Conservation (phyloP, 2,113 vertebrate genomes). For the Cochlearius cochlearius region DNA sequence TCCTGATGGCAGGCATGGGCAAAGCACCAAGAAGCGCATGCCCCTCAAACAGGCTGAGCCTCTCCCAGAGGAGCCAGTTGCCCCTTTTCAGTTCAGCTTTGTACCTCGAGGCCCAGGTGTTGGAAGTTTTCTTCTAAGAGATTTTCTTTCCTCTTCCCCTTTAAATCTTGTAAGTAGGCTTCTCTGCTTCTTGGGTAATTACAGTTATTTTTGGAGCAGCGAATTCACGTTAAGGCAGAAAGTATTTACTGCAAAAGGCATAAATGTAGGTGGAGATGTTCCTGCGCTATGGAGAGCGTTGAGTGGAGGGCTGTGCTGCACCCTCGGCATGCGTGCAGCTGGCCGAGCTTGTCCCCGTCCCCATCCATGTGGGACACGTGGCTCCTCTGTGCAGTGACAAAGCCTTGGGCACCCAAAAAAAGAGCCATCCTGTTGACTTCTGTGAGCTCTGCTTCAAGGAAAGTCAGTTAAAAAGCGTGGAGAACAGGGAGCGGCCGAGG, state of each 20-base stretch:
- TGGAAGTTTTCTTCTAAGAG: not conserved
- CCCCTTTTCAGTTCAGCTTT: not conserved
- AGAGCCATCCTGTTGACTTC: not conserved
- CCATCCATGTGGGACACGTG: not conserved
- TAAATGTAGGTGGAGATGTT: not conserved
- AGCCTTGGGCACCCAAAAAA: not conserved
- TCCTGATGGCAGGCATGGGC: not conserved
- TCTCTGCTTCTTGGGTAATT: conserved; percentile 55
- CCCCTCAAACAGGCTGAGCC: not conserved
- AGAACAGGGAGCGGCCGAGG: not conserved
- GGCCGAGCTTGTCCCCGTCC: not conserved
- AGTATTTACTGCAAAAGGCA: conserved; percentile 25
- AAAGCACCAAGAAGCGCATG: not conserved
- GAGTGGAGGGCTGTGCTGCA: not conserved
- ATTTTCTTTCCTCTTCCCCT: conserved; percentile 30
- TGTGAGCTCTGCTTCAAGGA: not conserved
- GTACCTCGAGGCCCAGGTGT: not conserved
- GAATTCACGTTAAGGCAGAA: conserved; percentile 34
- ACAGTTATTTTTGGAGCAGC: conserved; percentile 54
- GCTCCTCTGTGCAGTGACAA: not conserved
- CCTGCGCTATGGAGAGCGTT: not conserved
- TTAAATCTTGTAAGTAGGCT: conserved; percentile 57
- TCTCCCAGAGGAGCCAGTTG: not conserved
- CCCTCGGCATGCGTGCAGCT: accelerated
- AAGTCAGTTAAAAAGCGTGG: not conserved